A percentile compares a stretch with the other conserved stretches of the same genome.
phyloP scores from a whole-genome alignment of 2,113 vertebrate species.

The Megaceryle torquata region DNA sequence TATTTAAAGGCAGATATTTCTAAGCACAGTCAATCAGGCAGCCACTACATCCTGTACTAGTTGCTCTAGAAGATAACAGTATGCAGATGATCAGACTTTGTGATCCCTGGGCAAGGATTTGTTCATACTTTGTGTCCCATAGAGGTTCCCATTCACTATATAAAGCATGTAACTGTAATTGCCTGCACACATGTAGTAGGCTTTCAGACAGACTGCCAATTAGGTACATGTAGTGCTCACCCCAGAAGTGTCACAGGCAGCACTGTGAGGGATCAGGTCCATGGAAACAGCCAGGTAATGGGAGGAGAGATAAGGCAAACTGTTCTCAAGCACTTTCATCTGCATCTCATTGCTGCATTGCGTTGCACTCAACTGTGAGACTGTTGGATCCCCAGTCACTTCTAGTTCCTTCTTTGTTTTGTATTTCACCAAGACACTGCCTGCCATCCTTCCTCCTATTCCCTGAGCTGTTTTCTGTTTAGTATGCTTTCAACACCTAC shows the following conservation, averaged over 20 bases:
- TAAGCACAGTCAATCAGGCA: background rate
- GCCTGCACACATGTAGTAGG: rapidly evolving
- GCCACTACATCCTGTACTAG: rapidly evolving
- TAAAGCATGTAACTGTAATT: background rate
- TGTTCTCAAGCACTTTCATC: background rate
- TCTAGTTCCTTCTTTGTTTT: background rate
- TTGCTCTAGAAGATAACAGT: background rate
- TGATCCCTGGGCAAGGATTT: background rate
- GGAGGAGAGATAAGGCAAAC: background rate
- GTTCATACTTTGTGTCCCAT: background rate
- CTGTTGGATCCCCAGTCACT: background rate
- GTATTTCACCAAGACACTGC: background rate
- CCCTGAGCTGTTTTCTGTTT: background rate
- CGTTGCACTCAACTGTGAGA: background rate
- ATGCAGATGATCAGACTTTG: background rate
- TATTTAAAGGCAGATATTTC: background rate
- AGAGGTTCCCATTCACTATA: background rate
- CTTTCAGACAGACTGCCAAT: background rate
- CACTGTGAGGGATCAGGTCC: background rate
- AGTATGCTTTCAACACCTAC: background rate
- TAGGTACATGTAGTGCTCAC: background rate
- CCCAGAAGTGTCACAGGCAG: rapidly evolving
- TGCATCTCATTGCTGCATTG: background rate
- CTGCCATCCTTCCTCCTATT: background rate
- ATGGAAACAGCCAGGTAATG: background rate